These are phyloP conservation scores for Dryobates pubescens DNA, from an alignment of 2,797 vertebrate species.

Conservation along the genomic window DNA sequence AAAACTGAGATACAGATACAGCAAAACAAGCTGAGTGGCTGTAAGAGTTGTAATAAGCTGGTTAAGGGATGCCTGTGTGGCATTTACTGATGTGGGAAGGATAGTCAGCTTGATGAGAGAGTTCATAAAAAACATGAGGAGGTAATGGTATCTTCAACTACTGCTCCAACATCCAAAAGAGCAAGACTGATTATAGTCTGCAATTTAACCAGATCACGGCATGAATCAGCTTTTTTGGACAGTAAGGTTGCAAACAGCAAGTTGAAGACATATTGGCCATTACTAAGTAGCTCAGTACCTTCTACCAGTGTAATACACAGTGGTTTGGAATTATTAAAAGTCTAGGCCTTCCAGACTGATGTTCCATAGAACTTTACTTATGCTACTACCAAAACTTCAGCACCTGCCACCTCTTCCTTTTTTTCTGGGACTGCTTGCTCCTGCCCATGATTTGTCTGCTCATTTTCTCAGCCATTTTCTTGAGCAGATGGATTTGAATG, in stretches of 20 bases:
- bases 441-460: background rate
- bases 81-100: conserved; percentile 59
- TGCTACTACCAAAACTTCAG: background rate
- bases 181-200: conserved; percentile 49
- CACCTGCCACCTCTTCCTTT: background rate
- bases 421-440: background rate
- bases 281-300: background rate
- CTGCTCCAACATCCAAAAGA: background rate
- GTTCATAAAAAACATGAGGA: background rate
- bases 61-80: conserved; percentile 27
- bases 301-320: background rate
- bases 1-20: background rate
- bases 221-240: background rate
- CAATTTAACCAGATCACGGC: background rate
- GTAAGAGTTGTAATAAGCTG: conserved; percentile 23
- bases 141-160: conserved; percentile 26
- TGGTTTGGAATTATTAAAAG: background rate
- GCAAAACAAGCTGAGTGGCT: background rate
- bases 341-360: background rate
- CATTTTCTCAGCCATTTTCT: background rate
- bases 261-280: background rate
- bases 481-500: background rate
- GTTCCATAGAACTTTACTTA: background rate
- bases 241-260: background rate
- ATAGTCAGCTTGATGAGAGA: conserved; percentile 44